Base-by-base conservation (phyloP, 2,797 vertebrate genomes). In the Phrynocephalus forsythii region DNA sequence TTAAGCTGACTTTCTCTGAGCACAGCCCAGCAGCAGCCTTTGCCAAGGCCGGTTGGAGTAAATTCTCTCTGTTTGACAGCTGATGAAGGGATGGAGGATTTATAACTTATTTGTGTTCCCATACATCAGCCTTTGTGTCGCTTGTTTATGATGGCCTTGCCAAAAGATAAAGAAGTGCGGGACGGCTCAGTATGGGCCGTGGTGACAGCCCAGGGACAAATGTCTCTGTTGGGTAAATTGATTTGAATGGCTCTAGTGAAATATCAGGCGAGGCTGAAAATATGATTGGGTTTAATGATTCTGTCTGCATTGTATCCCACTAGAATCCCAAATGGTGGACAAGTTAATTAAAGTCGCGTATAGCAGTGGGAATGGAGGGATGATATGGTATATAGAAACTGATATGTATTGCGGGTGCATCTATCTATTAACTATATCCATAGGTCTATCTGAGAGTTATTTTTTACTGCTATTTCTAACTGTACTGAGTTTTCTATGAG, bases 141-240 rank as follows among this genome's bases (percentile, higher is more conserved):
- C 93, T 95, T 93, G 95, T 95, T 97, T 97, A 96, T 97, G 96
- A 97, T 97, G 96, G 96, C 94, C 94, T 96, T 96, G 97, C 96
- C 96, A 97, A 96, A 96, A 97, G 97, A 97, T 97, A 97, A 98
- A 97, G 96, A 97, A 97, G 94, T 95, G 94, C 92, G 94, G 96
- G 95, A 96, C 87, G 9, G 87, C 92, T 96, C 91, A 93, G 92
- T 95, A 96, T 77, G 91, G 97, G 94, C 95, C 91, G 52, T 93
- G 93, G 95, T 97, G 97, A 97, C 97, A 97, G 96, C 91, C 95
- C 94, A 94, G 94, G 96, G 95, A 96, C 96, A 97, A 97, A 97
- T 97, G 94, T 94, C 95, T 95, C 94, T 95, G 95, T 95, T 96
- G 95, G 92, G 95, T 96, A 97, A 97, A 97, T 96, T 96, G 96